Percentiles rank a stretch among this genome's conserved stretches.
Evolutionary conservation across 2,888 invertebrate species (phyloP).

Genomic region (Acanthosepion lycidas): DNA sequence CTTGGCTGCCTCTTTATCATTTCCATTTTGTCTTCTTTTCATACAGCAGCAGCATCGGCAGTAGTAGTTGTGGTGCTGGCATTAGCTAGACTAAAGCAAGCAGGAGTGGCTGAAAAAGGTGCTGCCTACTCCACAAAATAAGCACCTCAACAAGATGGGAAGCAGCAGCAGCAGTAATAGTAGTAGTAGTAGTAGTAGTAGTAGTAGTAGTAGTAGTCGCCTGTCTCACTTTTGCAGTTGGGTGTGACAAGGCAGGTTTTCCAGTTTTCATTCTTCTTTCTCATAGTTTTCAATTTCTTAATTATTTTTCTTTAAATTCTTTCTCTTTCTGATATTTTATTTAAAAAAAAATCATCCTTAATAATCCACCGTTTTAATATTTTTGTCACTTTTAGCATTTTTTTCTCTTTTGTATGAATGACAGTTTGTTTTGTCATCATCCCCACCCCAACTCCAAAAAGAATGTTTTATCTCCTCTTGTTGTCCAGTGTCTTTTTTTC

Average conservation of each 20-base stretch:
- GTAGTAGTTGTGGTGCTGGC: conserved; percentile 34
- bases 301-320: neutral
- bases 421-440: neutral
- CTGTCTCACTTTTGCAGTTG: neutral
- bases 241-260: neutral
- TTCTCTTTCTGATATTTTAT: neutral
- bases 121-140: neutral
- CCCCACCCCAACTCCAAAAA: neutral
- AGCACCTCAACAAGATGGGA: neutral
- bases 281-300: neutral
- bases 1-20: neutral
- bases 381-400: neutral
- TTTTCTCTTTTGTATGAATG: neutral
- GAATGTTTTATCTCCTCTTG: neutral
- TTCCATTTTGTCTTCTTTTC: neutral
- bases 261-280: too few species aligned
- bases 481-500: neutral
- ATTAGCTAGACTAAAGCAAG: conserved; percentile 8
- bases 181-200: neutral
- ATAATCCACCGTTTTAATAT: neutral
- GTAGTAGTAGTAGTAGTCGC: neutral
- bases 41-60: neutral
- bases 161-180: neutral
- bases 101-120: neutral
- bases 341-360: neutral